Percentiles rank a stretch among this genome's conserved stretches.
phyloP scores from a whole-genome alignment of 2,113 vertebrate genomes.

The Hystrix brachyura region DNA sequence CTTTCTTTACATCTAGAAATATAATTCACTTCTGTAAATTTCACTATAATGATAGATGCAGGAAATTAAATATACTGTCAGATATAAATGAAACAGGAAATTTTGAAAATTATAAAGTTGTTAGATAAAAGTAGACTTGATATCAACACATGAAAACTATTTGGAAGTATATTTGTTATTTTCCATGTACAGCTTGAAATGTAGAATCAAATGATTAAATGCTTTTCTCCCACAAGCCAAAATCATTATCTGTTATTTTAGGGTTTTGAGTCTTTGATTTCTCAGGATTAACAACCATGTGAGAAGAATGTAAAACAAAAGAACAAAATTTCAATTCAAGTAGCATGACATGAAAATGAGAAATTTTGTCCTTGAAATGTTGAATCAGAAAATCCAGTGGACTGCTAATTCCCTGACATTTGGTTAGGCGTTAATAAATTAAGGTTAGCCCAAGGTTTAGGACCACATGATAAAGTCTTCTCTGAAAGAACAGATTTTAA shows the following conservation, averaged over 20 bases:
- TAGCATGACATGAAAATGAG: background rate
- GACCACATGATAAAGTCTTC: background rate
- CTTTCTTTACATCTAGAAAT: background rate
- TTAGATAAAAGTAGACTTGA: background rate
- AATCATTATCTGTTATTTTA: background rate
- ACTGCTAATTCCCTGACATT: background rate
- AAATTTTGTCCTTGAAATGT: background rate
- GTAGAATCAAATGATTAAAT: background rate
- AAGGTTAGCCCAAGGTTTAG: background rate
- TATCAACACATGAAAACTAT: background rate
- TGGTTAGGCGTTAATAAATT: background rate
- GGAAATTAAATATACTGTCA: conserved; percentile 19
- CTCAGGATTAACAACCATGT: background rate
- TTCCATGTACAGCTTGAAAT: background rate
- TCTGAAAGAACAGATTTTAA: background rate
- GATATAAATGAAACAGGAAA: background rate
- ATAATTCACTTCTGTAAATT: conserved; percentile 20
- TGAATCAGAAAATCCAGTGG: conserved; percentile 26
- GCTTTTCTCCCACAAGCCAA: background rate
- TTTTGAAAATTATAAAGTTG: background rate
- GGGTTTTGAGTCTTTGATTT: background rate
- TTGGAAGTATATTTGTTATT: background rate
- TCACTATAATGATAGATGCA: background rate
- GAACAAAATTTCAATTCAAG: background rate
- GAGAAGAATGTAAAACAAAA: background rate